A percentile compares a stretch with the other conserved stretches of the same genome.
phyloP scores from a whole-genome alignment of 2,797 vertebrate species.

The Amblyopsis hoosieri region DNA sequence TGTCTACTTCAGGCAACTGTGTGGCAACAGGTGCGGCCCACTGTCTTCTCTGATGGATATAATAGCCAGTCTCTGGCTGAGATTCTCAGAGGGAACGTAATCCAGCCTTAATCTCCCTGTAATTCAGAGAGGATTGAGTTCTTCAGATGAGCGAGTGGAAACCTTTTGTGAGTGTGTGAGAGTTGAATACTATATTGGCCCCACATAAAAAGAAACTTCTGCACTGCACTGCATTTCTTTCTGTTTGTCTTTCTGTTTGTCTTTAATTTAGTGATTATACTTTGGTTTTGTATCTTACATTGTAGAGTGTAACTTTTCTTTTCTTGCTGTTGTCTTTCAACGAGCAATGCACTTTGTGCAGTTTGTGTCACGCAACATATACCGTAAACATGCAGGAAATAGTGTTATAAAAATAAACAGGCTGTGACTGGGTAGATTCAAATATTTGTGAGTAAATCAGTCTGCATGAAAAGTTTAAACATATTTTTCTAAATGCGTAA shows the following conservation, averaged over 20 bases:
- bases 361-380: too few species aligned
- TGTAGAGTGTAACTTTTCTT: not conserved
- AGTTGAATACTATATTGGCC: constrained; percentile 70
- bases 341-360: too few species aligned
- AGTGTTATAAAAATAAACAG: too few species aligned
- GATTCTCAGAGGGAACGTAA: constrained; percentile 81
- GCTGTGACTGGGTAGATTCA: too few species aligned
- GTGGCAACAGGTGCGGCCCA: constrained; percentile 80
- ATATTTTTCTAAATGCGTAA: too few species aligned
- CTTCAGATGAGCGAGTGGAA: constrained; percentile 83
- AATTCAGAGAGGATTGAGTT: constrained; percentile 84
- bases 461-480: too few species aligned
- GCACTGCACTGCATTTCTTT: constrained; percentile 42
- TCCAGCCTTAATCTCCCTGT: constrained; percentile 83
- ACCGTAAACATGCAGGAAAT: too few species aligned
- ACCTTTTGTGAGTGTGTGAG: constrained; percentile 75
- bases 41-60: constrained; percentile 79
- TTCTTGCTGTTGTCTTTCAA: too few species aligned
- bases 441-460: too few species aligned
- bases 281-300: constrained; percentile 34
- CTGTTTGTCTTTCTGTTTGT: constrained; percentile 31
- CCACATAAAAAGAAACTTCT: constrained; percentile 59
- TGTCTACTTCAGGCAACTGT: constrained; percentile 54
- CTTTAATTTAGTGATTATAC: constrained; percentile 16
- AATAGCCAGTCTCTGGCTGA: constrained; percentile 71